Evolutionary conservation across 2,888 invertebrate species (phyloP).

Genomic region (Meganola albula): DNA sequence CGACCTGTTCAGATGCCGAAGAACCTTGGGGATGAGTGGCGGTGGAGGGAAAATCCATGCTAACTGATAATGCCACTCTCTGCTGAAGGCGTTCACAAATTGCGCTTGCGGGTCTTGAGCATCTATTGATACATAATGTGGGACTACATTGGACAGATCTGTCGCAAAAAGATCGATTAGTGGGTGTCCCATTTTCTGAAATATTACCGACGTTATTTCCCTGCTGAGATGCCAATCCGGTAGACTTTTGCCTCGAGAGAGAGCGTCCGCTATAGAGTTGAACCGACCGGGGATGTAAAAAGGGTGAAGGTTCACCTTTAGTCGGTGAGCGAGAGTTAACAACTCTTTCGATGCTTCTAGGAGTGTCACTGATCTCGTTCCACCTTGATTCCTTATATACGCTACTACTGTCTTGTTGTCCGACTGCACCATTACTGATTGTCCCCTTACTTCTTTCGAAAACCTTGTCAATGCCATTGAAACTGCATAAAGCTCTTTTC

Average conservation of each 20-base stretch:
- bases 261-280: conserved; percentile 22
- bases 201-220: conserved; percentile 6
- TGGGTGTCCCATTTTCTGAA: conserved; percentile 9
- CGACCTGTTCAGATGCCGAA: conserved; percentile 19
- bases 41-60: conserved; percentile 27
- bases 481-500: conserved; percentile 23
- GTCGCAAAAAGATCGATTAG: conserved; percentile 10
- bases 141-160: conserved; percentile 1
- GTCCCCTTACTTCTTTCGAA: not conserved
- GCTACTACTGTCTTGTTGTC: conserved; percentile 26
- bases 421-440: conserved; percentile 17
- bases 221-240: conserved; percentile 21
- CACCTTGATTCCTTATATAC: conserved; percentile 23
- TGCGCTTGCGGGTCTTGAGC: not conserved
- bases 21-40: conserved; percentile 19
- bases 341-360: conserved; percentile 4
- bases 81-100: conserved; percentile 6
- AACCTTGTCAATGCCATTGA: conserved; percentile 6
- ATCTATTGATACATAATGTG: conserved; percentile 2
- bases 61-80: conserved; percentile 4
- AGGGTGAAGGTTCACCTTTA: conserved; percentile 4
- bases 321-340: not conserved
- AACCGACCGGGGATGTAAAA: conserved; percentile 25
- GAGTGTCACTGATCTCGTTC: conserved; percentile 6
- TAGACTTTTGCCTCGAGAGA: conserved; percentile 13